A percentile compares a stretch with the other conserved stretches of the same genome.
These are phyloP conservation scores for Sebastes itinus DNA, from an alignment of 2,797 vertebrate genomes.

Conservation along the genomic window DNA sequence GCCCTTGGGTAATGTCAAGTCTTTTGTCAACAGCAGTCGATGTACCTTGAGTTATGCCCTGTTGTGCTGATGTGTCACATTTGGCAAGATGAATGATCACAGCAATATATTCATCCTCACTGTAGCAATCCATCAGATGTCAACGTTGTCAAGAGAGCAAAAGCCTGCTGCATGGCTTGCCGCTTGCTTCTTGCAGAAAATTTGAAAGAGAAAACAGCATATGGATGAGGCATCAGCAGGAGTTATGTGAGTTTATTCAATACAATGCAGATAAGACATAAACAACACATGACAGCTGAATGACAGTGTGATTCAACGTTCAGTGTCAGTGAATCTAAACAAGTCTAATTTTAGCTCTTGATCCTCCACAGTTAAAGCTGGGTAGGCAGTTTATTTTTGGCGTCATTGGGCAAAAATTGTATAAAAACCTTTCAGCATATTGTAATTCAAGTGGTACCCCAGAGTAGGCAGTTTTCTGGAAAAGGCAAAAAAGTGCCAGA, in stretches of 20 bases:
- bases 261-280: not conserved
- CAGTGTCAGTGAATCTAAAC: not conserved
- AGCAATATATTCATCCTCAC: conserved; percentile 76
- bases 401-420: not conserved
- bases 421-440: not conserved
- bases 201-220: not conserved
- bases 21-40: conserved; percentile 51
- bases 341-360: not conserved
- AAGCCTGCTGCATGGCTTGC: conserved; percentile 15
- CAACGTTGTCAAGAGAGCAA: conserved; percentile 43
- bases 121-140: conserved; percentile 76
- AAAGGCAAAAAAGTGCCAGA: not conserved
- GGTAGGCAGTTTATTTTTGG: not conserved
- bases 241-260: conserved; percentile 7
- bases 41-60: conserved; percentile 74
- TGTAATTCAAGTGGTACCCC: not conserved
- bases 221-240: conserved; percentile 3
- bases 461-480: not conserved
- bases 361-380: not conserved
- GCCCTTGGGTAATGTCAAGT: conserved; percentile 60
- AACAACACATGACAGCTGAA: not conserved
- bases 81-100: conserved; percentile 80
- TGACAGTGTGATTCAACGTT: not conserved
- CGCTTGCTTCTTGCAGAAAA: conserved; percentile 8
- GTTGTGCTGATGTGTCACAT: conserved; percentile 74